Evolutionary conservation across 2,888 invertebrate species (phyloP).

Genomic region (Pyrrhosoma nymphula): DNA sequence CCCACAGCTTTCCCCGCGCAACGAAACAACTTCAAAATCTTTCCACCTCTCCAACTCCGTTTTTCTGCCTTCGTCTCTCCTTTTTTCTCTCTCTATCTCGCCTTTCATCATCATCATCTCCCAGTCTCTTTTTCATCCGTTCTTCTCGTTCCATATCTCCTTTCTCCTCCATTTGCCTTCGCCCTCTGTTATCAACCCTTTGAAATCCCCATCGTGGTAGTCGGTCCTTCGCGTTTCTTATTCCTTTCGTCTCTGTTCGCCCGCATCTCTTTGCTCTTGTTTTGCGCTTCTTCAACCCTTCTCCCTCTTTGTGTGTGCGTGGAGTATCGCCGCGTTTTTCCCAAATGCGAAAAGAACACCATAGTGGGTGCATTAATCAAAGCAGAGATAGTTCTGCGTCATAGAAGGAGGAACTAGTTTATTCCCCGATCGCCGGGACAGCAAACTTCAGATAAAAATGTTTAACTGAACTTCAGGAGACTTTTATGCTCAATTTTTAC

Average conservation of each 20-base stretch:
- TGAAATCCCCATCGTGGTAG: neutral
- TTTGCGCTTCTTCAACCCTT: neutral
- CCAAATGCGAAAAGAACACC: neutral
- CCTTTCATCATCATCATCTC: neutral
- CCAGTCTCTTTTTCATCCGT: neutral
- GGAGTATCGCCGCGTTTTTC: neutral
- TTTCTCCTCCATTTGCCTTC: neutral
- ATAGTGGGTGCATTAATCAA: neutral
- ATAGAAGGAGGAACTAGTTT: no score
- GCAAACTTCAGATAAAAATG: no score
- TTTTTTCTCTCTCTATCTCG: neutral
- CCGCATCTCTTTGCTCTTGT: neutral
- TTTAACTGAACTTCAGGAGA: no score
- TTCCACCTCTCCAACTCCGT: neutral
- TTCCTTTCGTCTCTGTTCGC: slow-evolving; percentile 9
- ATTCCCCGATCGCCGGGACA: no score
- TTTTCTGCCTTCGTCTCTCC: neutral
- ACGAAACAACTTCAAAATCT: slow-evolving; percentile 31
- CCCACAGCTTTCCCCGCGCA: neutral
- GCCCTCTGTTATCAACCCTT: neutral
- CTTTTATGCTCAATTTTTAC: no score
- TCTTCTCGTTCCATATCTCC: neutral
- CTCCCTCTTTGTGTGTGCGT: neutral
- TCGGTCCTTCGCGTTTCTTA: neutral
- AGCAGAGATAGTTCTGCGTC: neutral